Conservation (phyloP, 2,113 vertebrate genomes). For the Campylomormyrus numenius region DNA sequence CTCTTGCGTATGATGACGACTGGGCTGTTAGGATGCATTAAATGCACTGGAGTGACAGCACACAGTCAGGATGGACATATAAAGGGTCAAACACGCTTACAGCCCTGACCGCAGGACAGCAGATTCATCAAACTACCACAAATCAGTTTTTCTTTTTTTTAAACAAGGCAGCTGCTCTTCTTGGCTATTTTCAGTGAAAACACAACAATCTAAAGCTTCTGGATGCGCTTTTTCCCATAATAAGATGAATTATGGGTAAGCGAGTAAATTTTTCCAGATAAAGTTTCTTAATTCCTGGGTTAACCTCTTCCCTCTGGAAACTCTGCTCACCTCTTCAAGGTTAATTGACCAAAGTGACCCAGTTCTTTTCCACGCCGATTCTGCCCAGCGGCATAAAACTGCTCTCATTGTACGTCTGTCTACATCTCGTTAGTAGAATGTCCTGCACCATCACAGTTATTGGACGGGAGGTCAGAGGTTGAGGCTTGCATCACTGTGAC, state of each 20-base stretch:
- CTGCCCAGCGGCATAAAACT: not conserved
- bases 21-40: not conserved
- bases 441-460: not conserved
- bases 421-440: not conserved
- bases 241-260: not conserved
- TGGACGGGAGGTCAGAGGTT: not conserved
- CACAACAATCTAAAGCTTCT: not conserved
- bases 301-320: not conserved
- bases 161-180: not conserved
- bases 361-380: not conserved
- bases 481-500: not conserved
- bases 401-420: not conserved
- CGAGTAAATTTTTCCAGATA: not conserved
- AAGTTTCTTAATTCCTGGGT: not conserved
- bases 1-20: not conserved
- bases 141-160: not conserved
- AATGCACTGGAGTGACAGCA: not conserved
- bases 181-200: not conserved
- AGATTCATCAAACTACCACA: not conserved
- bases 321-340: not conserved
- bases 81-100: not conserved
- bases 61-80: not conserved
- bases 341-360: not conserved
- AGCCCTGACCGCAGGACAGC: not conserved
- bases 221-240: not conserved